These are phyloP conservation scores for Botia almorhae DNA, from an alignment of 2,797 vertebrate genomes.

Conservation along the genomic window DNA sequence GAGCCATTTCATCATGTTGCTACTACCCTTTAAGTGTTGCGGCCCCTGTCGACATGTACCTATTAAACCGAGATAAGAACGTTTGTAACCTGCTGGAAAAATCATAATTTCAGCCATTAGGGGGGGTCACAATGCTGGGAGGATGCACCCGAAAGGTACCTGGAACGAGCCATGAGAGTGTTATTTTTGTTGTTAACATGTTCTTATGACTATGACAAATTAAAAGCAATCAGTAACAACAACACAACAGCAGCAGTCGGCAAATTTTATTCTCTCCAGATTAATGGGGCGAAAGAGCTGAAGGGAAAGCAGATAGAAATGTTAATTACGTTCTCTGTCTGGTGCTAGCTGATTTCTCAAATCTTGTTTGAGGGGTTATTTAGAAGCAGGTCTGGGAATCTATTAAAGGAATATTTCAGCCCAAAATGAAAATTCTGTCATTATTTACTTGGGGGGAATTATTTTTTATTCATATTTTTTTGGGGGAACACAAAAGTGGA, in stretches of 20 bases:
- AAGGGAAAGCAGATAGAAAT: slow-evolving; percentile 37
- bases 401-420: background rate
- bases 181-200: slow-evolving; percentile 39
- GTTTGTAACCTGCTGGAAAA: slow-evolving; percentile 13
- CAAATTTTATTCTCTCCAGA: slow-evolving; percentile 21
- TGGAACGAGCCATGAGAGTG: slow-evolving; percentile 2
- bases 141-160: background rate
- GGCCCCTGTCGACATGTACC: slow-evolving; percentile 22
- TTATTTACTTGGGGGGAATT: background rate
- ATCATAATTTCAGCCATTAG: slow-evolving; percentile 27
- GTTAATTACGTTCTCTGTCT: slow-evolving; percentile 40
- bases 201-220: slow-evolving; percentile 44
- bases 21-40: slow-evolving; percentile 20
- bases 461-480: background rate
- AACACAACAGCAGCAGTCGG: slow-evolving; percentile 4
- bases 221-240: slow-evolving; percentile 36
- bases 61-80: slow-evolving; percentile 19
- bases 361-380: slow-evolving; percentile 26
- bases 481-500: background rate
- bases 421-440: background rate
- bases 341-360: slow-evolving; percentile 33
- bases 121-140: background rate
- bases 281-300: slow-evolving; percentile 31
- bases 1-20: slow-evolving; percentile 10
- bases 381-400: slow-evolving; percentile 14